Base-by-base conservation (phyloP, 2,888 invertebrate species). In the Stegophylla sp. region DNA sequence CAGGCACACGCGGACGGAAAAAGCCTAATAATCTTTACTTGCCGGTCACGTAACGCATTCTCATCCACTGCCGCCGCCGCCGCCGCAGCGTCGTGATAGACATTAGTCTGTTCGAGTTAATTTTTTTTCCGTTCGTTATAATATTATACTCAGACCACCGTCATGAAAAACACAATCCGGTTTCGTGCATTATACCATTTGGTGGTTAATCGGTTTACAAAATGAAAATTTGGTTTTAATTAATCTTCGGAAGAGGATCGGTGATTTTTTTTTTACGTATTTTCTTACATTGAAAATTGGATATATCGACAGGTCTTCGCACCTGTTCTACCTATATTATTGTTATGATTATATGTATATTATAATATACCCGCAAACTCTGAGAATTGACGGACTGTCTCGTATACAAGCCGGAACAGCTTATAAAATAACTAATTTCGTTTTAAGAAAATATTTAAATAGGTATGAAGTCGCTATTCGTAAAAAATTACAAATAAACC, bases 211-310 rank as follows among this genome's bases (percentile, higher is more conserved):
- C 77, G 67, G 77, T 77, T 77, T 69, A 56, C 59, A 59, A 77
- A 77, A 77, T 77, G 67, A 77, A 77, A 77, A 77, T 77, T 77
- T 43, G 13, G 45, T 77, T 77, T 77, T 77, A 77, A 77, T 77
- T 77, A 69, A 77, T 77, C 67, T 77, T 66, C n/a, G 45, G 26
- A 10, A 15, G 45, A 59, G 23, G 15, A 67, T 59, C 66, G 53
- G 28, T 23, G 53, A 66, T 76, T 28, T 56, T 67, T 28, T 41
- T 59, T 76, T 56, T 63, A 28, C 15, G 1, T 26, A 26, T 48
- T 48, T 69, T 15, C 26, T 34, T 17, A 59, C 59, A 41, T 56
- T 20, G 77, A 67, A 77, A 77, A 77, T 77, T 59, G 59, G 67
- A 69, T 77, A 77, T 67, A 77, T 67, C 45, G 56, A 45, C 28